Evolutionary conservation across 2,888 invertebrate species (phyloP).

Genomic region (Zaprionus obscuricornis): DNA sequence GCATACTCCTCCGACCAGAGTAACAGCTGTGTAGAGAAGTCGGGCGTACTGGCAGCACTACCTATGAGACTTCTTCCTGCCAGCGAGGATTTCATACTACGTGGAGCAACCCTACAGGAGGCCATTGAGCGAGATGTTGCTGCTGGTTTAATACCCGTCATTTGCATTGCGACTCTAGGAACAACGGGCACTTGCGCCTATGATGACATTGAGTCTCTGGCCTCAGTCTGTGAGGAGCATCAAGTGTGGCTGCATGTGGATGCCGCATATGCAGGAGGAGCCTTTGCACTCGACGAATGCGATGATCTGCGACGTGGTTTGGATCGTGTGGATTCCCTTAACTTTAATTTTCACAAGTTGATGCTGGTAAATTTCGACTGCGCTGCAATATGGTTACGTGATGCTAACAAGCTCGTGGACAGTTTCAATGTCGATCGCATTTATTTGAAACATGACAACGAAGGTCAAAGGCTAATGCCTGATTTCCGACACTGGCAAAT

Average conservation of each 20-base stretch:
- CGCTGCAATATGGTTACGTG: constrained; percentile 95
- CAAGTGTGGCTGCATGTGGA: constrained; percentile 97
- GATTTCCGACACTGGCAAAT: constrained; percentile 92
- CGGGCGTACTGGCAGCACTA: constrained; percentile 91
- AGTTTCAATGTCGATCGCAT: constrained; percentile 96
- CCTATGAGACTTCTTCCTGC: constrained; percentile 89
- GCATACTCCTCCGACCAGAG: constrained; percentile 94
- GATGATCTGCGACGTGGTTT: constrained; percentile 90
- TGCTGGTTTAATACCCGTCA: constrained; percentile 93
- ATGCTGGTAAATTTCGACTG: constrained; percentile 97
- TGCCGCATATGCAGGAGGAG: constrained; percentile 97
- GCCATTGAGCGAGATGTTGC: constrained; percentile 90
- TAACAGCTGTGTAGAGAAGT: constrained; percentile 95
- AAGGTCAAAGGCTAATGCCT: constrained; percentile 85
- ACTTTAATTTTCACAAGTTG: constrained; percentile 98
- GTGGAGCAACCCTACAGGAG: constrained; percentile 87
- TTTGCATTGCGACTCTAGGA: constrained; percentile 92
- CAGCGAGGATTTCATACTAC: constrained; percentile 87
- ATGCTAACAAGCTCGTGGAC: constrained; percentile 90
- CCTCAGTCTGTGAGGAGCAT: constrained; percentile 90
- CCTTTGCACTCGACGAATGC: constrained; percentile 95
- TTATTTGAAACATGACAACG: constrained; percentile 90
- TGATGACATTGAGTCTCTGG: constrained; percentile 93
- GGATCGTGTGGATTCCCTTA: constrained; percentile 94
- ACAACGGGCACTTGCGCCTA: constrained; percentile 96